These are phyloP conservation scores for Ahaetulla prasina DNA, from an alignment of 2,113 vertebrate species.

Conservation along the genomic window DNA sequence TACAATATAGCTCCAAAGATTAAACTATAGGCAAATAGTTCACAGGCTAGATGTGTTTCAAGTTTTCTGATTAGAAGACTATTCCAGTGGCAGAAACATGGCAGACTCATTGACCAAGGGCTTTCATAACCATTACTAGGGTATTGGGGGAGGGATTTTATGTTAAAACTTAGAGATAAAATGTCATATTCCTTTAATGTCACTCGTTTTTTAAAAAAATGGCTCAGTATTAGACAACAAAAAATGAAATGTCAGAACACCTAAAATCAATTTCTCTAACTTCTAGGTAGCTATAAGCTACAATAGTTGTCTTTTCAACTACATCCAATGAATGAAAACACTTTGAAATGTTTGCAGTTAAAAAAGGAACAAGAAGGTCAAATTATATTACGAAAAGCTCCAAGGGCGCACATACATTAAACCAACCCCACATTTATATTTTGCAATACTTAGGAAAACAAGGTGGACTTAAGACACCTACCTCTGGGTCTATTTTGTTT, in stretches of 20 bases:
- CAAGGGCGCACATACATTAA: background rate
- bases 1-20: background rate
- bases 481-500: background rate
- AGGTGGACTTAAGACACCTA: background rate
- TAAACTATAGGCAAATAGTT: slow-evolving; percentile 2
- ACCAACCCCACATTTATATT: background rate
- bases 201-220: background rate
- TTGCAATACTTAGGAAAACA: background rate
- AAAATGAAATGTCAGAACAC: slow-evolving; percentile 36
- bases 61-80: background rate
- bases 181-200: background rate
- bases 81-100: fast-evolving
- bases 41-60: background rate
- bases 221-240: slow-evolving; percentile 16
- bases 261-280: slow-evolving; percentile 26
- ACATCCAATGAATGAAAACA: slow-evolving; percentile 10
- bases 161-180: background rate
- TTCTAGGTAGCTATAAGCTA: slow-evolving; percentile 22
- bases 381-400: background rate
- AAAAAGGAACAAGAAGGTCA: slow-evolving; percentile 21
- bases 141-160: background rate
- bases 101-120: background rate
- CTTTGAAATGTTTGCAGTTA: slow-evolving; percentile 30
- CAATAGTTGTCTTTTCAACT: slow-evolving; percentile 27
- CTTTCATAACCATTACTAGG: fast-evolving